These are phyloP conservation scores for Pheosia gnoma DNA, from an alignment of 2,888 invertebrate species.

Conservation along the genomic window DNA sequence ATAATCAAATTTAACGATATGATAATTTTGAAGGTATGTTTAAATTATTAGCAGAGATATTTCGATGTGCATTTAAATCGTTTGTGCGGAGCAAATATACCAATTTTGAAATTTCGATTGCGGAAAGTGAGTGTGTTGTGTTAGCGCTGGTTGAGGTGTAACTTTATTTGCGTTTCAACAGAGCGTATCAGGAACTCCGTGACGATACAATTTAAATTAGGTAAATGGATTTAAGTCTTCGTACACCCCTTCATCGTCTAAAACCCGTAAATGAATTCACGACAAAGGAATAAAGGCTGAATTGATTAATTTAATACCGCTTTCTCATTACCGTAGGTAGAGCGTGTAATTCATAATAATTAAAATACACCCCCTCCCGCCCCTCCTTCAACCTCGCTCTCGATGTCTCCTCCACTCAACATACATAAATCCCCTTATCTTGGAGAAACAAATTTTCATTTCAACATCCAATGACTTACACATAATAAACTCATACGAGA, in stretches of 20 bases:
- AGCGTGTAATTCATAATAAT: constrained; percentile 44
- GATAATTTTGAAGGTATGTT: too few relatives aligned
- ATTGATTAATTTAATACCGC: constrained; percentile 25
- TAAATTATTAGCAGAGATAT: too few relatives aligned
- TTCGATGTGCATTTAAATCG: too few relatives aligned
- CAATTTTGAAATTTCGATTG: too few relatives aligned
- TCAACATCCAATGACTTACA: constrained; percentile 2
- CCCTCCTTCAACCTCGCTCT: not conserved
- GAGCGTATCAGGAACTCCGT: not conserved
- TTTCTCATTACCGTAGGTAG: constrained; percentile 43
- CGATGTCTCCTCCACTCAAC: not conserved
- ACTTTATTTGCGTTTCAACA: too few relatives aligned
- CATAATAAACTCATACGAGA: not conserved
- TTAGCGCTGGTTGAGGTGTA: too few relatives aligned
- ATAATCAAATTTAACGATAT: too few relatives aligned
- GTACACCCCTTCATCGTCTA: not conserved
- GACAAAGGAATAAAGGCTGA: not conserved
- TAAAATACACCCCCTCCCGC: constrained; percentile 6
- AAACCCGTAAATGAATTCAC: constrained; percentile 1
- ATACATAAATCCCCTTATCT: constrained; percentile 25
- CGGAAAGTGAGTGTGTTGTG: too few relatives aligned
- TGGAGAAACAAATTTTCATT: constrained; percentile 23
- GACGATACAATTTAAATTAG: not conserved
- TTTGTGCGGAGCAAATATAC: too few relatives aligned
- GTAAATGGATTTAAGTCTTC: not conserved